Base-by-base conservation (phyloP, 2,113 vertebrate genomes). In the Amblyopsis rosae region DNA sequence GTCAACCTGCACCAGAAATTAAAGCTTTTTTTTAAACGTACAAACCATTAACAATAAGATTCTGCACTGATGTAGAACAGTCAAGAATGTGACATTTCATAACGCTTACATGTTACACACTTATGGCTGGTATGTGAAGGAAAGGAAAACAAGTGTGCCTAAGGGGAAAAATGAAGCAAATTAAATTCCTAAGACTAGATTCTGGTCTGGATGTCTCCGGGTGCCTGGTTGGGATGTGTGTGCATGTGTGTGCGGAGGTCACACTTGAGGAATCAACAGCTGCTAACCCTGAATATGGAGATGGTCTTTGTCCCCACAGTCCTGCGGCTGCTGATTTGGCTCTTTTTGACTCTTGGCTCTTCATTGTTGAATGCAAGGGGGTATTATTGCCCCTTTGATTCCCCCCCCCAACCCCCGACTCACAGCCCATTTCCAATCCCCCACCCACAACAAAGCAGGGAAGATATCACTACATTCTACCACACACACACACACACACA, bases 1-100 rank as follows among this genome's bases (percentile, higher is more conserved):
- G 81, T 95, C 91, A 35, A 99, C 95, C 98, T 99, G 87, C 4
- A 87, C 79, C 4, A 49, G 78, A 9, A 68, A 55, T 13, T 2
- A 26, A 26, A 26, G 26, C 26, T 26, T 26, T 26, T 26, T 26
- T 26, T 26, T 26, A 26, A 26, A 26, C 26, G 32, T 10, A 35
- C 53, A 32, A 17, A 68, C 26, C 54, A 59, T 53, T 33, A 58
- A 56, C 10, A 19, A 13, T 47, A 62, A 65, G 11, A 57, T 63
- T 17, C 6, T 5, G 3, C 16, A 26, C 9, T 54, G 15, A 56
- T 50, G 11, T 6, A 19, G 47, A 15, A 19, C 11, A 48, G 7
- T 26, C 3, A 32, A 26, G 59, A 19, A 45, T 55, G 58, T 5
- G 32, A 51, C 47, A 12, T 15, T 50, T 60, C 41, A 45, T 15